A percentile compares a stretch with the other conserved stretches of the same genome.
Conservation (phyloP, 2,888 invertebrate species). For the Eremobia ochroleuca region DNA sequence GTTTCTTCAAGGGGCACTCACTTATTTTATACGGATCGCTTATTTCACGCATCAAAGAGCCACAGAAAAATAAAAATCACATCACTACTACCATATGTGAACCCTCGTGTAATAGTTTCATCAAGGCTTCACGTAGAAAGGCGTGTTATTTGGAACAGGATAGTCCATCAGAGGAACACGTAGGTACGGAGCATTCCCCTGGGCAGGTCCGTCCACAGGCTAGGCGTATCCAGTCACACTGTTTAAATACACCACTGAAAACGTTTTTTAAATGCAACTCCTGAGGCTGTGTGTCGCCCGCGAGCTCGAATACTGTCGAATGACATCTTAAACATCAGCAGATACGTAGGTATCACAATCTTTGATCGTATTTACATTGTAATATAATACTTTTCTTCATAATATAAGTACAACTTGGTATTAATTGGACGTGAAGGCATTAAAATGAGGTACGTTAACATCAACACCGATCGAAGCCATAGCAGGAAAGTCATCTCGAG, state of each 20-base stretch:
- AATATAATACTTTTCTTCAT: background rate
- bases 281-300: slow-evolving; percentile 52
- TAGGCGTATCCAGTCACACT: slow-evolving; percentile 49
- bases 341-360: background rate
- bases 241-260: slow-evolving; percentile 67
- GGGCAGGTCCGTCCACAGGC: slow-evolving; percentile 69
- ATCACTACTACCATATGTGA: slow-evolving; percentile 4
- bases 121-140: slow-evolving; percentile 66
- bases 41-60: background rate
- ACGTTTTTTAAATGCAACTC: slow-evolving; percentile 63
- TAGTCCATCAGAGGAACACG: slow-evolving; percentile 67
- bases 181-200: slow-evolving; percentile 71
- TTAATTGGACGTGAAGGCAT: slow-evolving; percentile 3
- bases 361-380: background rate
- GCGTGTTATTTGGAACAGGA: slow-evolving; percentile 66
- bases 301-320: slow-evolving; percentile 29
- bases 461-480: slow-evolving; percentile 36
- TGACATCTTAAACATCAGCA: slow-evolving; percentile 7
- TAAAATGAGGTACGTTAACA: slow-evolving; percentile 15
- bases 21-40: slow-evolving; percentile 19
- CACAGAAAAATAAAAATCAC: slow-evolving; percentile 7
- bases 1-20: slow-evolving; percentile 34
- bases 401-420: slow-evolving; percentile 2
- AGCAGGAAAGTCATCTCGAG: slow-evolving; percentile 17
- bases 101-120: slow-evolving; percentile 27